These are phyloP conservation scores for Trematomus bernacchii DNA, from an alignment of 2,797 vertebrate genomes.

Conservation along the genomic window DNA sequence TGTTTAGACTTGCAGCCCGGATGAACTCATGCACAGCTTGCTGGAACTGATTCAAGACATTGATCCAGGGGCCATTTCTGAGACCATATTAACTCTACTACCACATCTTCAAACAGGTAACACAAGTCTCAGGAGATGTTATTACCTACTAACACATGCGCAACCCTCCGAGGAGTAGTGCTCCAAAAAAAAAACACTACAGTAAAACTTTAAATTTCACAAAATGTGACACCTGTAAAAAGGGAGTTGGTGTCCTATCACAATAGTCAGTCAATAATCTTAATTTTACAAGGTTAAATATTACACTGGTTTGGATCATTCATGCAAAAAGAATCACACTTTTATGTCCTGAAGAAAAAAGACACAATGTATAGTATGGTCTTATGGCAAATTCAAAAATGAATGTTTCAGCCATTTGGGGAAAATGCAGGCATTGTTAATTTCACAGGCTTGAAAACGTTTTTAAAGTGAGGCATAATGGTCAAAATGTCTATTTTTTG, in stretches of 20 bases:
- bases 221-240: neutral
- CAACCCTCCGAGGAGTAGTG: neutral
- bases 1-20: conserved; percentile 75
- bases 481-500: neutral
- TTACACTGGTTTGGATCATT: neutral
- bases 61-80: conserved; percentile 85
- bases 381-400: neutral
- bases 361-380: neutral
- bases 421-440: no score
- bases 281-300: neutral
- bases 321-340: no score
- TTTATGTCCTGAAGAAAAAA: neutral
- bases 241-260: neutral
- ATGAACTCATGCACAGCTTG: conserved; percentile 85
- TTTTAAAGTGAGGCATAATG: no score
- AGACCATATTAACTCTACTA: conserved; percentile 85
- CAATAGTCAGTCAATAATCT: neutral
- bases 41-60: conserved; percentile 88
- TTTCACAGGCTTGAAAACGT: no score
- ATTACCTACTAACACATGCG: neutral
- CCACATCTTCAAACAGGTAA: conserved; percentile 92
- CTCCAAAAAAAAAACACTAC: neutral
- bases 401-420: no score
- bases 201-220: neutral
- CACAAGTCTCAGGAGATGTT: neutral